Conservation (phyloP, 2,113 vertebrate species). For the Uria lomvia region DNA sequence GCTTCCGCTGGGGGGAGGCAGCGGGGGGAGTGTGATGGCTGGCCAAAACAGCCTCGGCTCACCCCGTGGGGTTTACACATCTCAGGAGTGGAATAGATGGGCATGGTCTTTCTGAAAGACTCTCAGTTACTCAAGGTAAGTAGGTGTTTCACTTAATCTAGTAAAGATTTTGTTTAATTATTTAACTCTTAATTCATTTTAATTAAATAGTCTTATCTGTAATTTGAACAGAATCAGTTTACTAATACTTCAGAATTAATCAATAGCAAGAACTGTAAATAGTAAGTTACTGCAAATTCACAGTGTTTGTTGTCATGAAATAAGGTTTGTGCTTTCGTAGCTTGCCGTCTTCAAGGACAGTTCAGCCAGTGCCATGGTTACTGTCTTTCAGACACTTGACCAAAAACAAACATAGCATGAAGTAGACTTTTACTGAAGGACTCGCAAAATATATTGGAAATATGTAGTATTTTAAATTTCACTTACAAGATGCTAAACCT, state of each 20-base stretch:
- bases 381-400: not conserved
- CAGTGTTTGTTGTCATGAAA: not conserved
- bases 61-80: not conserved
- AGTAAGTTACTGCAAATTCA: not conserved
- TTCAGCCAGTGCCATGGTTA: not conserved
- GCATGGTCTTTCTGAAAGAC: not conserved
- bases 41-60: not conserved
- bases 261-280: not conserved
- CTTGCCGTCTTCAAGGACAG: not conserved
- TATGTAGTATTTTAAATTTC: not conserved
- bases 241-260: not conserved
- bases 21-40: not conserved
- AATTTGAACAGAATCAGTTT: not conserved
- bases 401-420: not conserved
- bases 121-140: conserved; percentile 22
- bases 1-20: not conserved
- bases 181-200: not conserved
- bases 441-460: not conserved
- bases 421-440: not conserved
- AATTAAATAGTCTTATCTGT: not conserved
- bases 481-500: not conserved
- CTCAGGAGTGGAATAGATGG: not conserved
- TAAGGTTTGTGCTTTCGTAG: fast-evolving
- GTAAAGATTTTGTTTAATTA: not conserved
- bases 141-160: not conserved